A percentile compares a stretch with the other conserved stretches of the same genome.
Evolutionary conservation across 2,888 invertebrate species (phyloP).

Genomic region (Folsomia candida): DNA sequence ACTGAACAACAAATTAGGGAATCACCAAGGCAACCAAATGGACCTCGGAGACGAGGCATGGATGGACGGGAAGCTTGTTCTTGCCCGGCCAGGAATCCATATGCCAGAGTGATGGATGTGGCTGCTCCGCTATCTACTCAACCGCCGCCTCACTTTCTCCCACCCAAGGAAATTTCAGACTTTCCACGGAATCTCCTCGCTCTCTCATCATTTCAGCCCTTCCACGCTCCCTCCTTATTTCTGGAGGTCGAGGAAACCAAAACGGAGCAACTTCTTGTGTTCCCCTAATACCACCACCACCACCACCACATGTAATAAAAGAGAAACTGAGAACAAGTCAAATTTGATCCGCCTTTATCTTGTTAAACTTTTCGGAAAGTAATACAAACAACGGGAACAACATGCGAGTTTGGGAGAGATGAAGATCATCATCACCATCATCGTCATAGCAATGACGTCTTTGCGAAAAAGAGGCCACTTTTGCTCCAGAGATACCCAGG

Average conservation of each 20-base stretch:
- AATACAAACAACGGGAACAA: not conserved
- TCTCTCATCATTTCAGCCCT: slow-evolving; percentile 12
- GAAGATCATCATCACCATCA: too few relatives aligned
- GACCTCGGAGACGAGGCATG: too few relatives aligned
- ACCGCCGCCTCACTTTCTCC: too few relatives aligned
- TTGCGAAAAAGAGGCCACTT: too few relatives aligned
- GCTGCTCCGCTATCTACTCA: slow-evolving; percentile 15
- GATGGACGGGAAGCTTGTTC: not conserved
- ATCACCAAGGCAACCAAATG: not conserved
- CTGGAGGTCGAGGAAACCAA: too few relatives aligned
- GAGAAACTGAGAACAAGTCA: slow-evolving; percentile 13
- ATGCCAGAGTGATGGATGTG: slow-evolving; percentile 30
- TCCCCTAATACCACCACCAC: too few relatives aligned
- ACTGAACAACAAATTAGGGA: not conserved
- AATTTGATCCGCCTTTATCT: slow-evolving; percentile 35
- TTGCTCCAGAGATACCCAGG: not conserved
- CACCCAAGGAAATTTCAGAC: not conserved
- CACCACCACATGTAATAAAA: not conserved
- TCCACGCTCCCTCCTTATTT: slow-evolving; percentile 19
- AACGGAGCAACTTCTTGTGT: too few relatives aligned
- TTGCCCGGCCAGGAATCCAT: not conserved
- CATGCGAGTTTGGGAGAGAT: too few relatives aligned
- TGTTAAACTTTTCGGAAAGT: slow-evolving; percentile 22
- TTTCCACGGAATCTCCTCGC: slow-evolving; percentile 10
- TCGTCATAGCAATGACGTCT: too few relatives aligned